Evolutionary conservation across 2,797 vertebrate genomes (phyloP), one percentile per base, ranked within the genome.

Genomic region (Lagodon rhomboides): DNA sequence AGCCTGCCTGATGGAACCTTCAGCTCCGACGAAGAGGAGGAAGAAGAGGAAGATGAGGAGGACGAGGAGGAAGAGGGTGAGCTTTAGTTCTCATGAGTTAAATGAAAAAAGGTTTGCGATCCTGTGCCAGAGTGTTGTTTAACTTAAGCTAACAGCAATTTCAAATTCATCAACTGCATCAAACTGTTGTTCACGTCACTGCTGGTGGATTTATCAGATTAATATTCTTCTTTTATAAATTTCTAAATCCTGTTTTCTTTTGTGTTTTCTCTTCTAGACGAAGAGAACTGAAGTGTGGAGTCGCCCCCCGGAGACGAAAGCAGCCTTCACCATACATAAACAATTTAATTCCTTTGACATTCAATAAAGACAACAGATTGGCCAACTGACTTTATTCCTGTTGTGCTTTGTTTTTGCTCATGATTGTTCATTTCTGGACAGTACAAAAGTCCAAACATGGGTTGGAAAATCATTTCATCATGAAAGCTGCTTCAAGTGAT

Each of bases 281-380:
- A 92, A 78, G 92, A 94, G 30, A 34, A 34, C 3, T 93, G 53
- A 90, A 75, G 67, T 34, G 73, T 71, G 68, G 30, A 46, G 12
- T 63, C 18, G 3, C 15, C 15, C 71, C 68, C 43, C 49, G 30
- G 74, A 38, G 80, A 91, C 85, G 80, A 79, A 34, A 34, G 30
- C 79, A 68, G 49, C 67, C 44, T 70, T 61, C 64, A 67, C 11
- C 64, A 55, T 20, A 56, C 41, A 0, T 12, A 27, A 1, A 69
- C 79, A 27, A 51, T 23, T 63, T 17, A 68, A 77, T 20, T 77
- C 44, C 46, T 63, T 82, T 59, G 49, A 82, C 58, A 49, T 68
- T 72, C 38, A 92, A 91, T 92, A 92, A 92, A 93, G 68, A 60
- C 43, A 55, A 73, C 49, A 60, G 41, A 78, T 77, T 83, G 77